Percentiles rank a stretch among this genome's conserved stretches.
Evolutionary conservation across 2,113 vertebrate genomes (phyloP).

Genomic region (Bambusicola thoracicus): DNA sequence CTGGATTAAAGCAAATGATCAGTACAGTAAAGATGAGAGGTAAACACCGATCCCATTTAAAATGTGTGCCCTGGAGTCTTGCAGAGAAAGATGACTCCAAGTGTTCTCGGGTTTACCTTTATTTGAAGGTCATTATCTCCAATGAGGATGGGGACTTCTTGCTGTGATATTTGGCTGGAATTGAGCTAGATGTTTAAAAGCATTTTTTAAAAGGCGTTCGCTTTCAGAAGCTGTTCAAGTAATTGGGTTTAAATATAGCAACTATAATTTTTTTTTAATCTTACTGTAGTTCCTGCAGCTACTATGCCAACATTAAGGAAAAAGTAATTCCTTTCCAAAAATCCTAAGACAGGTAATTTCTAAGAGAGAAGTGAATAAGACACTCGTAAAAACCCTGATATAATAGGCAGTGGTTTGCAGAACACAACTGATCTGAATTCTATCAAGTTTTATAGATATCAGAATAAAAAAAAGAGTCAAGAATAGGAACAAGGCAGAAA

Average conservation of each 20-base stretch:
- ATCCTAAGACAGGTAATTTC: background rate
- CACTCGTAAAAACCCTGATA: background rate
- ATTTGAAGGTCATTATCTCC: conserved; percentile 29
- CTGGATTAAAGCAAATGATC: conserved; percentile 45
- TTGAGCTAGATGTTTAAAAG: background rate
- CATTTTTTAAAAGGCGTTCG: background rate
- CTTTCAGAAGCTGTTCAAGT: background rate
- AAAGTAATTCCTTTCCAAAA: background rate
- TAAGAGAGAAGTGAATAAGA: background rate
- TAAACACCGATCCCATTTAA: background rate
- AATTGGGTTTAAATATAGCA: background rate
- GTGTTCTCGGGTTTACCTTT: conserved; percentile 20
- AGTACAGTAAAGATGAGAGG: background rate
- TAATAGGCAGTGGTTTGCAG: background rate
- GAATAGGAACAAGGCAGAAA: background rate
- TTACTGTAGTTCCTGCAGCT: background rate
- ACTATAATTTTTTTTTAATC: background rate
- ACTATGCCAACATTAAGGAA: background rate
- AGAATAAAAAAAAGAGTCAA: background rate
- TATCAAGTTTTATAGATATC: background rate
- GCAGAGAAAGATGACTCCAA: background rate
- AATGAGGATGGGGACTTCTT: background rate
- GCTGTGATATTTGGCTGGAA: background rate
- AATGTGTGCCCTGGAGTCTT: background rate
- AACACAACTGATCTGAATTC: background rate